Conservation (phyloP, 1,140 invertebrate species). For the Harlomillsia oculata region DNA sequence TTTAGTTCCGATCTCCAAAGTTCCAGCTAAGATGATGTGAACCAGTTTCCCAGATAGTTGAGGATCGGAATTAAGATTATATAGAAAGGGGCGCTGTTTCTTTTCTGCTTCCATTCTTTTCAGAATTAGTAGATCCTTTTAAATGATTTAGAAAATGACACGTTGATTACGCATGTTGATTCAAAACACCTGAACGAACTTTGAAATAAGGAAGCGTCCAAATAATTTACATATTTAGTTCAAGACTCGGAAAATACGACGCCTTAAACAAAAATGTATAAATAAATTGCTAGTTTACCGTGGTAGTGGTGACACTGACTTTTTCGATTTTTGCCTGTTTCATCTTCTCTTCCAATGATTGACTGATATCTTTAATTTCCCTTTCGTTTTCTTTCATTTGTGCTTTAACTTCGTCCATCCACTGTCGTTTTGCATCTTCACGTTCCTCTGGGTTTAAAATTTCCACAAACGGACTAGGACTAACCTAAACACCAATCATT, state of each 20-base stretch:
- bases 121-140: not conserved
- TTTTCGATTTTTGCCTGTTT: slow-evolving; percentile 40
- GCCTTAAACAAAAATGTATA: not conserved
- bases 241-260: not conserved
- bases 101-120: slow-evolving; percentile 45
- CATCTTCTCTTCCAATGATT: slow-evolving; percentile 49
- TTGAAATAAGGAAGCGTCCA: too few relatives aligned
- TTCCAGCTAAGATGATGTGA: slow-evolving; percentile 46
- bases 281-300: too few relatives aligned
- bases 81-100: slow-evolving; percentile 46
- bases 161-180: not conserved
- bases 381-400: slow-evolving; percentile 49
- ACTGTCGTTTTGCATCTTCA: slow-evolving; percentile 40
- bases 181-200: not conserved
- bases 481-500: too few relatives aligned
- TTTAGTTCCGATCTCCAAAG: slow-evolving; percentile 45
- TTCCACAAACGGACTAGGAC: too few relatives aligned
- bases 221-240: slow-evolving; percentile 7
- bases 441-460: slow-evolving; percentile 35
- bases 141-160: slow-evolving; percentile 26
- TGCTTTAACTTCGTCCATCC: slow-evolving; percentile 46
- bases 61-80: slow-evolving; percentile 53
- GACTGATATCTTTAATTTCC: slow-evolving; percentile 48
- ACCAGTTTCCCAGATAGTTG: slow-evolving; percentile 49
- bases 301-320: not conserved